Base-by-base conservation (phyloP, 2,113 vertebrate genomes). In the Pao palembangensis region DNA sequence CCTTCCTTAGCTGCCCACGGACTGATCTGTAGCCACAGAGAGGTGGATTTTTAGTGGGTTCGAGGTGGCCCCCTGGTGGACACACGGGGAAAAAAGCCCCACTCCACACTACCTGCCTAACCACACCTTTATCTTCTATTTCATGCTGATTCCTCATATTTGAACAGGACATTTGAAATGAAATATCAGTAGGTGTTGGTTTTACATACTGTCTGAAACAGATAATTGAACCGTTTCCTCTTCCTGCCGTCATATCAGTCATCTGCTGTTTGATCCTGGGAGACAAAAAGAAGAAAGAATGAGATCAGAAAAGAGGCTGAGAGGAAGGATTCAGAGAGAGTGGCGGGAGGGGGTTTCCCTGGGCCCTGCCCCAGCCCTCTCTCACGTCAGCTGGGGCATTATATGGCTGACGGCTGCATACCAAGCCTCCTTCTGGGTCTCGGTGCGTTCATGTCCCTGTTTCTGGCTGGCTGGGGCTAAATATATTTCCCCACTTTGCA, bases 401-500 rank as follows among this genome's bases (percentile, higher is more conserved):
- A 80, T 87, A 87, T 86, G 87, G 86, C 88, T 90, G 89, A 91
- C 84, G 71, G 80, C 80, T 88, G 84, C 88, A 91, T 91, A 89
- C 90, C 88, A 54, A 85, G 76, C 84, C 87, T 85, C 79, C 82
- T 88, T 78, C 83, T 89, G 85, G 83, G 83, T 84, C 80, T 81
- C 70, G 28, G 69, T 78, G 79, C 44, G 72, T 84, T 74, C 83
- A 55, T 76, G 78, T 73, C 82, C 88, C 88, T 89, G 84, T 90
- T 90, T 89, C 91, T 83, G 81, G 51, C 82, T 64, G 50, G 83
- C 87, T 83, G 69, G 66, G 85, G 92, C 94, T 97, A 97, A 95
- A 94, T 95, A 96, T 96, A 97, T 92, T 91, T 73, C 87, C 82
- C 89, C 91, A 92, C 86, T 93, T 93, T 95, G 94, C 92, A 91